These are phyloP conservation scores for Holotrichia oblita DNA, from an alignment of 1,140 invertebrate genomes.

Conservation along the genomic window DNA sequence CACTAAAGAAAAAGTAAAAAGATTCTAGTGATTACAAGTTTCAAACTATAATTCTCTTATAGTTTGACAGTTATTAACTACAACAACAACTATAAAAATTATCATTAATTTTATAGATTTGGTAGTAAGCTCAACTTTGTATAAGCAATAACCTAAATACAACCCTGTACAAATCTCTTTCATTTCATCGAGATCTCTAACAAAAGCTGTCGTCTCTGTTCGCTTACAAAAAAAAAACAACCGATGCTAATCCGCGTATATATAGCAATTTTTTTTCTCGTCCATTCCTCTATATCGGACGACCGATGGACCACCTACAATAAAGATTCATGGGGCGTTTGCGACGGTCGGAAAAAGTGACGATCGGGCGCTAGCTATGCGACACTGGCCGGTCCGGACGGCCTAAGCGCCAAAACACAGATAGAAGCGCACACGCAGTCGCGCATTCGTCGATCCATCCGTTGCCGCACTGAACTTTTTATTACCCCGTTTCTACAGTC, in stretches of 20 bases:
- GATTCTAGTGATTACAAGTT: no score
- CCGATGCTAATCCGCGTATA: neutral
- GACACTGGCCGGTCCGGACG: conserved; percentile 8
- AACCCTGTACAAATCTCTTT: neutral
- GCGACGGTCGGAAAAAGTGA: conserved; percentile 16
- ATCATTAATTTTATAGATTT: no score
- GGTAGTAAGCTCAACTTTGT: no score
- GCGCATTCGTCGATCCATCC: neutral
- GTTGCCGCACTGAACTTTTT: neutral
- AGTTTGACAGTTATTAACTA: no score
- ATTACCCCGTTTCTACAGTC: neutral
- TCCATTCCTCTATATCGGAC: neutral
- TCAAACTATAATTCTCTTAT: no score
- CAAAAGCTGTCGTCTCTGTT: neutral
- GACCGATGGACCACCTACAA: conserved; percentile 27
- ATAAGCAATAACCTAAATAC: neutral
- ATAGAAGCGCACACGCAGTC: neutral
- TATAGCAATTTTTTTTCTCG: neutral
- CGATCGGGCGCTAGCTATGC: conserved; percentile 23
- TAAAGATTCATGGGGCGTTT: conserved; percentile 36
- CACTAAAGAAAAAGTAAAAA: no score
- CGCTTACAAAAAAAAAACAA: neutral
- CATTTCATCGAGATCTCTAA: neutral
- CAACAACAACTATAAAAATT: no score
- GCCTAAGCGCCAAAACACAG: conserved; percentile 21